Evolutionary conservation across 2,888 invertebrate species (phyloP).

Genomic region (Stenolophus ochropezus): DNA sequence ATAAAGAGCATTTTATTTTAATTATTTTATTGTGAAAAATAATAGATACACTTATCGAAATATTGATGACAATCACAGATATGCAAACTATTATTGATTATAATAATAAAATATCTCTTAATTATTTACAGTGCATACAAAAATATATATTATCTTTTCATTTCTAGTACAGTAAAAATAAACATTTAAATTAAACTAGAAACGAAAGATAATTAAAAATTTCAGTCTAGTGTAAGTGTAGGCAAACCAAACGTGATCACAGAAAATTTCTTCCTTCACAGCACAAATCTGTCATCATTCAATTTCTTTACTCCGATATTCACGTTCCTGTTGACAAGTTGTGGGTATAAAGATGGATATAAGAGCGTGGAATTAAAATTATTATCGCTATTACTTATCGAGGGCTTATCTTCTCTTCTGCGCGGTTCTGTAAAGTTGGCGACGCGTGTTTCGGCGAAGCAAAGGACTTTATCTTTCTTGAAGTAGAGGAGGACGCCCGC

Average conservation of each 20-base stretch:
- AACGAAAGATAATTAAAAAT: background rate
- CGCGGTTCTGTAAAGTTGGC: constrained; percentile 36
- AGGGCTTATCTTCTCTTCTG: constrained; percentile 24
- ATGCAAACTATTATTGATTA: background rate
- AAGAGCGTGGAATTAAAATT: constrained; percentile 61
- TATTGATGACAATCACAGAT: background rate
- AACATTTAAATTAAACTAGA: background rate
- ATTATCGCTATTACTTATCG: constrained; percentile 54
- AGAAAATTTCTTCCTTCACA: background rate
- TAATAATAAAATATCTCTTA: background rate
- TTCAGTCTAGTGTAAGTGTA: too few relatives aligned
- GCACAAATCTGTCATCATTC: constrained; percentile 46
- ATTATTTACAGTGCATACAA: background rate
- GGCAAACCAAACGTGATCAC: background rate
- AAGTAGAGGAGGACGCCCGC: constrained; percentile 63
- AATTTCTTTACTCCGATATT: constrained; percentile 47
- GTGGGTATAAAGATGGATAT: constrained; percentile 63
- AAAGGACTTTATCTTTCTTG: constrained; percentile 64
- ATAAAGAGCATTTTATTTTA: background rate
- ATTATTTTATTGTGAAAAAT: background rate
- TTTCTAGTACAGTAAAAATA: background rate
- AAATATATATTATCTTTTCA: background rate
- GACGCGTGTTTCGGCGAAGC: constrained; percentile 62
- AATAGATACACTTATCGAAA: background rate
- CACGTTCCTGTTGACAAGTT: constrained; percentile 62